phyloP scores from a whole-genome alignment of 2,888 invertebrate genomes.

The Eupithecia vulgata region DNA sequence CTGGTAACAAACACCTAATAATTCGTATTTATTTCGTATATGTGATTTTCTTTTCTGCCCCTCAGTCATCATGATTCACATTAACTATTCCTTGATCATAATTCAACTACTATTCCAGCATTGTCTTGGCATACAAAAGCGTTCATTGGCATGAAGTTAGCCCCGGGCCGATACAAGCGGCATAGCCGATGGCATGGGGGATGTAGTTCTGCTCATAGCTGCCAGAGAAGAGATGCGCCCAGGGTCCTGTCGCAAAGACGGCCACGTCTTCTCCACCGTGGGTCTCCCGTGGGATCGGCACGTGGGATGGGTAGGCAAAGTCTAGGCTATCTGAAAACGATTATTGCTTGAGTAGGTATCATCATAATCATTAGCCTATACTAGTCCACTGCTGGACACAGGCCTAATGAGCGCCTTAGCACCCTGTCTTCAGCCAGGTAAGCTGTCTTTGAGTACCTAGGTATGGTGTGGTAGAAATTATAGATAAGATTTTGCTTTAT shows the following conservation, averaged over 20 bases:
- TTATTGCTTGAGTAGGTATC: too few relatives aligned
- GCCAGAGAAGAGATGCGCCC: constrained; percentile 92
- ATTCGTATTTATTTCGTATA: too few relatives aligned
- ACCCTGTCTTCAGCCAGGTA: too few relatives aligned
- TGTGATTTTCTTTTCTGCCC: too few relatives aligned
- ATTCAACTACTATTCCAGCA: not conserved
- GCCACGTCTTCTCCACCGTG: constrained; percentile 93
- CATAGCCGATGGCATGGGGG: constrained; percentile 90
- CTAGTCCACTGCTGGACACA: too few relatives aligned
- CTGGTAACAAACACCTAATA: too few relatives aligned
- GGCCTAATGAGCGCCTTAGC: too few relatives aligned
- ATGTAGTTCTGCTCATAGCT: constrained; percentile 91
- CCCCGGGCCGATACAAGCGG: constrained; percentile 88
- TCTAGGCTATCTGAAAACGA: constrained; percentile 67
- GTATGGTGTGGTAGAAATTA: too few relatives aligned
- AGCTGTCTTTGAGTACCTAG: too few relatives aligned
- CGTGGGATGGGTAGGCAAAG: constrained; percentile 84
- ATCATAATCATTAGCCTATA: too few relatives aligned
- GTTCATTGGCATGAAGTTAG: constrained; percentile 70
- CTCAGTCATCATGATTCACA: too few relatives aligned
- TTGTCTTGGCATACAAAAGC: not conserved
- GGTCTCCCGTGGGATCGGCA: constrained; percentile 86
- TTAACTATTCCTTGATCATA: not conserved
- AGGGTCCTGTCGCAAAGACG: constrained; percentile 90
- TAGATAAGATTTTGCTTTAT: too few relatives aligned